A percentile compares a stretch with the other conserved stretches of the same genome.
phyloP scores from a whole-genome alignment of 2,113 vertebrate species.

The Recurvirostra avosetta region DNA sequence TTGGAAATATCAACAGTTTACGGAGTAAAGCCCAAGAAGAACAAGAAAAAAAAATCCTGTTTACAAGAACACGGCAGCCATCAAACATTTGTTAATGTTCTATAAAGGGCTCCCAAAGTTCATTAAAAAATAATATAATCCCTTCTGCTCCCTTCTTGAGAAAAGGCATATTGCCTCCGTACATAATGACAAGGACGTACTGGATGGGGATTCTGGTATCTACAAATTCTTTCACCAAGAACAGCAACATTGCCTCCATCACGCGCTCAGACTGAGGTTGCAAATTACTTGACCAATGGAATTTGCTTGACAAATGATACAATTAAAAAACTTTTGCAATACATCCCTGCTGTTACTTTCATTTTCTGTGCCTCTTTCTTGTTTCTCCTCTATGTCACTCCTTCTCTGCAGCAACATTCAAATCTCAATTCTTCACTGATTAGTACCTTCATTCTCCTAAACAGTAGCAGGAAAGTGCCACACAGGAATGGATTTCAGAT shows the following conservation, averaged over 20 bases:
- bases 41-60: background rate
- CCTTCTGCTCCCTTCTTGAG: background rate
- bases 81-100: background rate
- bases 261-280: background rate
- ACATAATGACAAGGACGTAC: background rate
- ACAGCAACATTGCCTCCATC: background rate
- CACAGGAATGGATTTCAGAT: background rate
- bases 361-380: background rate
- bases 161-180: background rate
- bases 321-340: background rate
- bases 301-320: background rate
- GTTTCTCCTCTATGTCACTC: background rate
- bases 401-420: background rate
- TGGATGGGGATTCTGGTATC: background rate
- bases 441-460: background rate
- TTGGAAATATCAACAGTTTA: conserved; percentile 25
- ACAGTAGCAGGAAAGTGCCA: background rate
- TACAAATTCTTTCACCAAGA: background rate
- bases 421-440: background rate
- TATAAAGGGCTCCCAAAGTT: background rate
- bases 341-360: background rate
- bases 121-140: background rate
- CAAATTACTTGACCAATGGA: background rate
- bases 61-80: background rate
- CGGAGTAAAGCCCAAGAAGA: background rate